Percentiles rank a stretch among this genome's conserved stretches.
These are phyloP conservation scores for Ceriagrion tenellum DNA, from an alignment of 2,888 invertebrate genomes.

Conservation along the genomic window DNA sequence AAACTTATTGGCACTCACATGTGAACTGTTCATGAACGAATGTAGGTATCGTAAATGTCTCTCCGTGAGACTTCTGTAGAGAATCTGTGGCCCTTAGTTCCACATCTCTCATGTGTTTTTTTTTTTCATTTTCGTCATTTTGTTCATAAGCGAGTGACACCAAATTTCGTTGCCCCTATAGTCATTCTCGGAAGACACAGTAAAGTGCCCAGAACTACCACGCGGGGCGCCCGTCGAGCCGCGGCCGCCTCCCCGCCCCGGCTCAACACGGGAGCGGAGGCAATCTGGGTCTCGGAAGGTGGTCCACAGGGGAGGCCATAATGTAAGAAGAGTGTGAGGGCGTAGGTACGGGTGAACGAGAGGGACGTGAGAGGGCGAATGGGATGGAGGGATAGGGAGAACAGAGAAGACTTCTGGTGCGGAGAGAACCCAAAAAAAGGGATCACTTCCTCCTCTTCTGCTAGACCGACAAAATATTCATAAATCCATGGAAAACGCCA, in stretches of 20 bases:
- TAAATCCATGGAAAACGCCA: not conserved
- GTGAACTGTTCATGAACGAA: too few species aligned
- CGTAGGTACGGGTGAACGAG: not conserved
- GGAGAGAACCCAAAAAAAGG: not conserved
- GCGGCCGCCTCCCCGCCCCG: not conserved
- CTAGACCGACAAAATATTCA: not conserved
- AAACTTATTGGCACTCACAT: too few species aligned
- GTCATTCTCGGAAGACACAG: not conserved
- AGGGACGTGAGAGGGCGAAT: not conserved
- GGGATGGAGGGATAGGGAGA: not conserved
- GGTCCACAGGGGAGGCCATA: conserved; percentile 38
- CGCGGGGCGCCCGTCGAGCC: not conserved
- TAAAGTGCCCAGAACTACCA: not conserved
- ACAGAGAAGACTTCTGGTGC: not conserved
- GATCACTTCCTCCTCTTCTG: not conserved
- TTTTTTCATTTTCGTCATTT: too few species aligned
- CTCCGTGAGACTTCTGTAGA: too few species aligned
- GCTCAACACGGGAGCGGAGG: conserved; percentile 50
- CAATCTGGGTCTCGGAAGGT: conserved; percentile 58
- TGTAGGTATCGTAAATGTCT: too few species aligned
- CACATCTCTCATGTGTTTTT: too few species aligned
- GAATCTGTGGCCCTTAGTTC: too few species aligned
- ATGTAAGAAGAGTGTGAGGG: not conserved
- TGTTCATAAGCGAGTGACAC: too few species aligned
- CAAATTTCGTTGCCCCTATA: too few species aligned